Percentiles rank a stretch among this genome's conserved stretches.
Evolutionary conservation across 2,888 invertebrate genomes (phyloP).

Genomic region (Eupeodes luniger): DNA sequence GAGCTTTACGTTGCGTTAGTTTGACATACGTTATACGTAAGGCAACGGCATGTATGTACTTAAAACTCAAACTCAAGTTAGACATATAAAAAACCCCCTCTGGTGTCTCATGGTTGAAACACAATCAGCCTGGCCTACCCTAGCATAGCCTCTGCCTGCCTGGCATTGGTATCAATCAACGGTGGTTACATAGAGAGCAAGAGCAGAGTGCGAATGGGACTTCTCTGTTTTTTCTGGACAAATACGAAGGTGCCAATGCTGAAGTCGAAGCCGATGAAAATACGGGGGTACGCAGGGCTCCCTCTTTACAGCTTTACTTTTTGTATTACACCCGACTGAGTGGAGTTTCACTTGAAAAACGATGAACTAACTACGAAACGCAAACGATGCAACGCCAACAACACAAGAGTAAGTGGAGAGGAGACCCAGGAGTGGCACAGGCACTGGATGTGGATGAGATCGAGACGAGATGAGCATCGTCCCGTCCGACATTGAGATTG

Average conservation of each 20-base stretch:
- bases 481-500: constrained; percentile 65
- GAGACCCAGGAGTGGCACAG: background rate
- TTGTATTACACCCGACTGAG: constrained; percentile 51
- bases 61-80: background rate
- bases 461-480: constrained; percentile 68
- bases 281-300: constrained; percentile 48
- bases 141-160: background rate
- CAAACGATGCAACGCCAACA: constrained; percentile 9
- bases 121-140: constrained; percentile 26
- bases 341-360: constrained; percentile 62
- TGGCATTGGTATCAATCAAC: constrained; percentile 59
- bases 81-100: constrained; percentile 21
- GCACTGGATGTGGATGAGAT: constrained; percentile 55
- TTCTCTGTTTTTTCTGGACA: constrained; percentile 33
- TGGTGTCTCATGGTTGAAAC: constrained; percentile 25
- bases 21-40: background rate
- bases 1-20: constrained; percentile 47
- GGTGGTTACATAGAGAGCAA: constrained; percentile 52
- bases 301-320: constrained; percentile 52
- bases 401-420: constrained; percentile 27
- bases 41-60: background rate
- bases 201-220: constrained; percentile 49
- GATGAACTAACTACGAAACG: background rate
- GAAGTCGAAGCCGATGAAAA: background rate
- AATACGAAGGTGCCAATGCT: constrained; percentile 27